Evolutionary conservation across 2,888 invertebrate genomes (phyloP), one percentile per base, ranked within the genome.

Genomic region (Drosophila neotestacea): DNA sequence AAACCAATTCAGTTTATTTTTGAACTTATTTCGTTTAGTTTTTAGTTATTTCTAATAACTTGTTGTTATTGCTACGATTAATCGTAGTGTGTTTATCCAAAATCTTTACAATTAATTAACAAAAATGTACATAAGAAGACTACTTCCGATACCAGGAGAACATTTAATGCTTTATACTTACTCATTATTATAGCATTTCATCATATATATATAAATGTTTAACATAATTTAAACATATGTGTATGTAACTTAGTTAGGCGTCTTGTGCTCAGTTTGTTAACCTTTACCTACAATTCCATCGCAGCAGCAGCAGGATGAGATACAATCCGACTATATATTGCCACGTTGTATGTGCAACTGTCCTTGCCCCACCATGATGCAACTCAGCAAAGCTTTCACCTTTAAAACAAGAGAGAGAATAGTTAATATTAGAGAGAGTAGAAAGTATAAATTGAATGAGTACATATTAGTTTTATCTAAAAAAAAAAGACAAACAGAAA

Each of bases 331-430:
- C 66, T 47, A 85, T 72, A 51, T 75, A 70, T 50, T 77, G 73
- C 75, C 77, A 79, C 52, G 74, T 77, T 47, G 74, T 70, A 42
- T 41, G 71, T 59, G 74, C 39, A 6, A 47, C 65, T 32, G 93
- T 93, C 73, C 93, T 74, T 27, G 89, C 88, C 16, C 93, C 93
- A 77, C 94, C 94, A 81, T 94, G 94, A 91, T 94, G 94, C 79
- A 94, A 89, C 91, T 94, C 94, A 52, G 94, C 94, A 92, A 94
- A 94, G 92, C 94, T 94, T 93, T 94, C 94, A 93, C 94, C 94
- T 94, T 92, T 1, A 66, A 70, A 10, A 28, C 7, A 5, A 16
- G 16, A 22, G 3, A 10, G 10, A 4, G 1, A 34, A 10, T 6
- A 48, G 10, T 28, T 28, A n/a, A 13, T 28, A 13, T 6, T 47